Evolutionary conservation across 1,140 invertebrate species (phyloP), one percentile per base, ranked within the genome.

Genomic region (Geopemphigus sp.): DNA sequence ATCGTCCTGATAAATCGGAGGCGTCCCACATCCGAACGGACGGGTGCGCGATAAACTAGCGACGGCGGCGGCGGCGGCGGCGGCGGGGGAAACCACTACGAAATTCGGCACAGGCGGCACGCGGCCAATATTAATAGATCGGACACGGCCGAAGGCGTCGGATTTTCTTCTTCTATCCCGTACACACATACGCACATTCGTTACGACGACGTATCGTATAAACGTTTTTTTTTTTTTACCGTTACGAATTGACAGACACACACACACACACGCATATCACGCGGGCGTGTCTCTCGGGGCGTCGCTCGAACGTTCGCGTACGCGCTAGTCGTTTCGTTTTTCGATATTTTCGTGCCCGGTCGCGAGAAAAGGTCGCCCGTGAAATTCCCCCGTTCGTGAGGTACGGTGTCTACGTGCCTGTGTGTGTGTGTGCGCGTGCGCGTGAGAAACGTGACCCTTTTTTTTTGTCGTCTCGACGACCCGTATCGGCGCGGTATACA

Each of bases 21-120:
- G 45, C 22, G 66, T 39, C 29, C 63, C 63, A 39, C 63, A 39
- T 64, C n/a, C n/a, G n/a, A n/a, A n/a, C n/a, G n/a, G n/a, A n/a
- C n/a, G n/a, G n/a, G n/a, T n/a, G n/a, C 59, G 26, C 39, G 39
- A n/a, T 8, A 8, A 39, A 64, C 59, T 45, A n/a, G 32, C n/a
- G n/a, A 66, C 45, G n/a, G 29, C 3, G 10, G 22, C n/a, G n/a
- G n/a, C n/a, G n/a, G n/a, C n/a, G n/a, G n/a, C n/a, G 1, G 10
- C 22, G 4, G 10, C 10, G n/a, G n/a, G 39, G n/a, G n/a, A 66
- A 68, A 47, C 32, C 47, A 47, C 14, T 59, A 14, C 22, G 15
- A 1, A 39, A 64, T 64, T 64, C 29, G 29, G 61, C 29, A 64
- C 29, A 64, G 10, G 19, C 22, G 15, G 29, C 4, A 8, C 15